phyloP scores from a whole-genome alignment of 2,113 vertebrate species.

The Gymnocephalus cernua region DNA sequence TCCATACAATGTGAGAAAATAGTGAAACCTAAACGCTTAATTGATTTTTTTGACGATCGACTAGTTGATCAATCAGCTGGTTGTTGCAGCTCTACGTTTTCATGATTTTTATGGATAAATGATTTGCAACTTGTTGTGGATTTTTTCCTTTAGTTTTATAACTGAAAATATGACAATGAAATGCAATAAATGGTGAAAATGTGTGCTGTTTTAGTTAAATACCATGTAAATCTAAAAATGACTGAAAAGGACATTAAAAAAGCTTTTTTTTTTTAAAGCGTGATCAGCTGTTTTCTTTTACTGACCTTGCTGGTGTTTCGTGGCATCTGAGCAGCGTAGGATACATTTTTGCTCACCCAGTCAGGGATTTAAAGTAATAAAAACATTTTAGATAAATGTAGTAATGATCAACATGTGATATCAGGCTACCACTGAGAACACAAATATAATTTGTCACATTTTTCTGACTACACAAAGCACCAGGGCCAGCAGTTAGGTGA shows the following conservation, averaged over 20 bases:
- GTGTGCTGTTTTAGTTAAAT: slow-evolving; percentile 17
- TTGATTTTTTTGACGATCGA: not conserved
- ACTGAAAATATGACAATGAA: slow-evolving; percentile 40
- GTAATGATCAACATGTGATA: slow-evolving; percentile 25
- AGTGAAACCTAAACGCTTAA: not conserved
- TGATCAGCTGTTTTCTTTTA: not conserved
- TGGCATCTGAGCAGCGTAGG: not conserved
- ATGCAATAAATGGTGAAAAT: not conserved
- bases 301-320: not conserved
- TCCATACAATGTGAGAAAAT: not conserved
- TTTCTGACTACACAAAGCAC: not conserved
- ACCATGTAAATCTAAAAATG: not conserved
- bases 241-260: not conserved
- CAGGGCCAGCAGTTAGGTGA: slow-evolving; percentile 24
- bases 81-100: not conserved
- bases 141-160: not conserved
- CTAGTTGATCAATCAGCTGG: not conserved
- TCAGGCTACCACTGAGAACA: not conserved
- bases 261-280: not conserved
- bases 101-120: not conserved
- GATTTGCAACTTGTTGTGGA: not conserved
- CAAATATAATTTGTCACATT: slow-evolving; percentile 3
- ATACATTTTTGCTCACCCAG: not conserved
- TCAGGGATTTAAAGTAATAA: not conserved
- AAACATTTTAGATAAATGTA: not conserved